Base-by-base conservation (phyloP, 1,140 invertebrate species). In the Ladona fulva region DNA sequence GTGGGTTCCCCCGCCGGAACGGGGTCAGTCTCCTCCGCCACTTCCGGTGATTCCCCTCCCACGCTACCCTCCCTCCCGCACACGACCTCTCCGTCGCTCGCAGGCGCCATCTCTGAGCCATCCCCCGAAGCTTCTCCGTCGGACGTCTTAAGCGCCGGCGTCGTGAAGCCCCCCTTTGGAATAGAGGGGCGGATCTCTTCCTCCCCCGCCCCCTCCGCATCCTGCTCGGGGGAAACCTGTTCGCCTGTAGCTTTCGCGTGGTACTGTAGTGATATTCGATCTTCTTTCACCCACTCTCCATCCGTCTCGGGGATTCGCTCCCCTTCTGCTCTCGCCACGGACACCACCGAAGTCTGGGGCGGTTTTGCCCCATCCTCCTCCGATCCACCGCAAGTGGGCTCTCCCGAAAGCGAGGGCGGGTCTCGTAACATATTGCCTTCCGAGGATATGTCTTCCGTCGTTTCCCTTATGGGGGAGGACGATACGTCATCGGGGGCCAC, bases 111-210 rank as follows among this genome's bases (percentile, higher is more conserved):
- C 79, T 83, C 85, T 78, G 82, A 25, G 37, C 75, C 78, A 77
- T 81, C 79, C 81, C 79, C 80, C 80, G 52, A 66, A 66, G 5
- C 52, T 82, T 82, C 84, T 79, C 84, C 83, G 84, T 81, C 82
- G 82, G 80, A 82, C 83, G 22, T 86, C 87, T 79, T 87, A 85
- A 42, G 87, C 86, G 74, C 87, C 84, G 76, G 85, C 82, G 6
- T 52, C 44, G 76, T 22, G 12, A 12, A 16, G 52, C 12, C 52
- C 52, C 52, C 29, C 29, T 37, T 8, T 1, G 29, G 29, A 8
- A 8, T 1, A 8, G 3, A 8, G 29, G 29, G 29, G 29, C n/a
- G n/a, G n/a, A n/a, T 19, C 19, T 52, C 44, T 52, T 52, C 19
- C 44, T 76, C 24, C 25, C 19, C 11, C 25, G 24, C 24, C 42